A percentile compares a stretch with the other conserved stretches of the same genome.
Conservation (phyloP, 2,113 vertebrate species). For the Sinocyclocheilus anshuiensis region DNA sequence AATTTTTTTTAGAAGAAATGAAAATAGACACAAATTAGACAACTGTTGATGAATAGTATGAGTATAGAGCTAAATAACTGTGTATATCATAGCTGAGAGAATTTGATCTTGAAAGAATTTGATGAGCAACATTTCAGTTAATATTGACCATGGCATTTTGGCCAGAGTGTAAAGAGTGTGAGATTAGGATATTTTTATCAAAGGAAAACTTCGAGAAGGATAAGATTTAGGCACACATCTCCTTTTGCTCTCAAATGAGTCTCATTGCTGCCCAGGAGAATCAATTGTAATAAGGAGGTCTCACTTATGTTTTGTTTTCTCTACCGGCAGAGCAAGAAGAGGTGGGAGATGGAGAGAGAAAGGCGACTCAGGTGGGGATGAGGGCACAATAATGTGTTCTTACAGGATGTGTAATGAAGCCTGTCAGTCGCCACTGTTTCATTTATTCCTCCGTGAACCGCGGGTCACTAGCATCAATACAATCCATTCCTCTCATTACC, state of each 20-base stretch:
- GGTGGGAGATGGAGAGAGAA: constrained; percentile 27
- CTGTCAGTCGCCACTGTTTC: constrained; percentile 30
- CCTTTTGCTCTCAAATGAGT: neutral
- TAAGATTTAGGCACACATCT: neutral
- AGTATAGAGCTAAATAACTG: neutral
- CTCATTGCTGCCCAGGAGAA: neutral
- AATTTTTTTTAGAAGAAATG: neutral
- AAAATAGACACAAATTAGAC: neutral
- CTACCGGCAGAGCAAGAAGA: neutral
- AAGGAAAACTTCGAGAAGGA: neutral
- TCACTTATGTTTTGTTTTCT: neutral
- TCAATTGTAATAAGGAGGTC: neutral
- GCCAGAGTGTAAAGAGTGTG: neutral
- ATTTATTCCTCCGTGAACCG: constrained; percentile 36
- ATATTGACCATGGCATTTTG: neutral
- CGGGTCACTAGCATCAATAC: constrained; percentile 29
- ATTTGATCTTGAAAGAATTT: neutral
- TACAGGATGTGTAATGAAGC: constrained; percentile 41
- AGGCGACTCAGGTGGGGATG: constrained; percentile 2
- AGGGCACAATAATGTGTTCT: constrained; percentile 14
- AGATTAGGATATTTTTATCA: neutral
- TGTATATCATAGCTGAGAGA: neutral
- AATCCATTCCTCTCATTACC: constrained; percentile 45
- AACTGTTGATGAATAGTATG: neutral
- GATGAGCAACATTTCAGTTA: neutral